Conservation (phyloP, 2,797 vertebrate genomes). For the Harpagifer antarcticus region DNA sequence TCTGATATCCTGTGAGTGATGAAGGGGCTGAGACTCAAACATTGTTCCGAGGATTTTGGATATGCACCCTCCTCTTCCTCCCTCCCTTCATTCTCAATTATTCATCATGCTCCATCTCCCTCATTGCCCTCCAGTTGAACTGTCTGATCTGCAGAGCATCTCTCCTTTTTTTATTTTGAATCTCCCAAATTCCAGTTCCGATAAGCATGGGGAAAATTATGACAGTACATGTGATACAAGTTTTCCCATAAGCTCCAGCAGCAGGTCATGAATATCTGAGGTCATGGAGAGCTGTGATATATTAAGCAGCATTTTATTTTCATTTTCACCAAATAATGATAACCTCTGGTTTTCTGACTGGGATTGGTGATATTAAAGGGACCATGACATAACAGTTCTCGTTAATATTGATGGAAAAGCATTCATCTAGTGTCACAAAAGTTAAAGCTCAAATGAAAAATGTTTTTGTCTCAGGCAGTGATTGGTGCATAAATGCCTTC, state of each 20-base stretch:
- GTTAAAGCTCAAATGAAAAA: constrained; percentile 4
- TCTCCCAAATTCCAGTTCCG: constrained; percentile 32
- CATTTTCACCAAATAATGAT: not conserved
- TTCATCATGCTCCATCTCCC: constrained; percentile 62
- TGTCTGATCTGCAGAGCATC: constrained; percentile 58
- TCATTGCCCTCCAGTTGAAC: constrained; percentile 66
- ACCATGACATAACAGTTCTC: not conserved
- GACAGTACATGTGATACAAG: not conserved
- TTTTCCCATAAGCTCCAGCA: not conserved
- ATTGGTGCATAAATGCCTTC: not conserved
- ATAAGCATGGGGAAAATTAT: not conserved
- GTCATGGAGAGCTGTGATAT: not conserved
- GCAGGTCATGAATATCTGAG: constrained; percentile 17
- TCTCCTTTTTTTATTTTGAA: constrained; percentile 11
- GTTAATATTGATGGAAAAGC: not conserved
- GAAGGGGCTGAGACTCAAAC: constrained; percentile 20
- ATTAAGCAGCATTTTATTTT: constrained; percentile 14
- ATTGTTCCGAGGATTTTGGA: constrained; percentile 43
- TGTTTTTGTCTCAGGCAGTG: not conserved
- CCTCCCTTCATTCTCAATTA: constrained; percentile 49
- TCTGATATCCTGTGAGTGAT: constrained; percentile 12
- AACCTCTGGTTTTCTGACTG: not conserved
- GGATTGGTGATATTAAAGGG: not conserved
- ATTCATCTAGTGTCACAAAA: not conserved
- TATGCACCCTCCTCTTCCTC: constrained; percentile 11